Conservation (phyloP, 1,140 invertebrate genomes). For the Oreohelix idahoensis region DNA sequence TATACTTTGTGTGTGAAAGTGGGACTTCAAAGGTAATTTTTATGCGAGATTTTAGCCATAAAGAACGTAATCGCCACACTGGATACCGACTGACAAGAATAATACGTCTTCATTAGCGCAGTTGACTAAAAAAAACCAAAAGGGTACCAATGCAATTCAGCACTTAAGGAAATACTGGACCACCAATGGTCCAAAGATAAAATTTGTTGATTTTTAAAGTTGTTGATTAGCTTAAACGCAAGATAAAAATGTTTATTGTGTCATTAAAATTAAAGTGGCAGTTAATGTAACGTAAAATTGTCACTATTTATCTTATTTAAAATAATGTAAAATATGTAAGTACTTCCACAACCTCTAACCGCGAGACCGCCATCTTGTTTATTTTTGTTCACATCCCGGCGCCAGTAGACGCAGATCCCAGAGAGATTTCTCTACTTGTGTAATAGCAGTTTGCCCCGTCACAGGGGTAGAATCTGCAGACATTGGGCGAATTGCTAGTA, state of each 20-base stretch:
- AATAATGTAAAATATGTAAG: conserved; percentile 37
- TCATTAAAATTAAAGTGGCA: conserved; percentile 44
- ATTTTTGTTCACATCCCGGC: conserved; percentile 70
- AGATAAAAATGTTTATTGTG: not conserved
- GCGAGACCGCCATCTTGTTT: conserved; percentile 74
- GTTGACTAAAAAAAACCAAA: not conserved
- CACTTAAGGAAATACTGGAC: not conserved
- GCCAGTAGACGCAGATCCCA: conserved; percentile 22
- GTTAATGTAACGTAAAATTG: conserved; percentile 51
- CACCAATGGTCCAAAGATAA: conserved; percentile 13
- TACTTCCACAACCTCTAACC: conserved; percentile 58
- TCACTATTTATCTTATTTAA: conserved; percentile 47
- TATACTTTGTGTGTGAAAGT: too few relatives aligned
- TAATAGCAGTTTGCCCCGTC: conserved; percentile 58
- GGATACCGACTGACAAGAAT: too few relatives aligned
- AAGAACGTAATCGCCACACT: too few relatives aligned
- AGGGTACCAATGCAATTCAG: not conserved
- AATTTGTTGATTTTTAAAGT: too few relatives aligned
- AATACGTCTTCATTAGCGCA: too few relatives aligned
- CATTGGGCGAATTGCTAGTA: conserved; percentile 90
- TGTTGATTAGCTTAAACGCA: too few relatives aligned
- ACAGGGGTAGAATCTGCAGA: conserved; percentile 73
- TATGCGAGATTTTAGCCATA: too few relatives aligned
- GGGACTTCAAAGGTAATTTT: too few relatives aligned
- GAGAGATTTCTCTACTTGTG: conserved; percentile 6